phyloP scores from a whole-genome alignment of 2,888 invertebrate genomes.

The Drosophila anceps region DNA sequence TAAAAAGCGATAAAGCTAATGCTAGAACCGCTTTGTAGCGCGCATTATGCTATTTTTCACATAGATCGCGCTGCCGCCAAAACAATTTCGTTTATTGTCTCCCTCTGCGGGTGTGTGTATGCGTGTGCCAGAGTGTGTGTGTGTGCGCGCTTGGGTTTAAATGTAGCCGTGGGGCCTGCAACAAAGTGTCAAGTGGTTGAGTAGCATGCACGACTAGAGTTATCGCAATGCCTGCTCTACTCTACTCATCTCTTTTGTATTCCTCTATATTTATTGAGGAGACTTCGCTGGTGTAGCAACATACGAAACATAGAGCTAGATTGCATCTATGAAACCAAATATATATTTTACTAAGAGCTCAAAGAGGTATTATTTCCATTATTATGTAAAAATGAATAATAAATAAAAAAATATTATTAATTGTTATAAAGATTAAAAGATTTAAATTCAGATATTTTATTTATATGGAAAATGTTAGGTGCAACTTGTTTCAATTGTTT shows the following conservation, averaged over 20 bases:
- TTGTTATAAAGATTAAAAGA: too few species aligned
- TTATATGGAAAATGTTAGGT: too few species aligned
- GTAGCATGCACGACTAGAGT: slow-evolving; percentile 56
- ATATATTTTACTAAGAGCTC: too few species aligned
- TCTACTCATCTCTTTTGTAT: slow-evolving; percentile 1
- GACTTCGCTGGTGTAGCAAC: neutral
- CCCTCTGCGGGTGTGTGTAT: neutral
- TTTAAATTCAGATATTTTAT: too few species aligned
- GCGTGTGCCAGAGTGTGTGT: neutral
- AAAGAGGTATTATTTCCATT: too few species aligned
- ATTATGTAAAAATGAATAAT: too few species aligned
- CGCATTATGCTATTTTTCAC: slow-evolving; percentile 15
- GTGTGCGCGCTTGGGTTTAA: neutral
- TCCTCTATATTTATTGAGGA: neutral
- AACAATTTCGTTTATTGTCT: slow-evolving; percentile 60
- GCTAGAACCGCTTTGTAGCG: neutral
- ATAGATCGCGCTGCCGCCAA: slow-evolving; percentile 30
- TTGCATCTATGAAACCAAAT: too few species aligned
- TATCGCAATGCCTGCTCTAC: slow-evolving; percentile 6
- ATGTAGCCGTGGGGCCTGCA: slow-evolving; percentile 14
- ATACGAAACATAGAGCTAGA: neutral
- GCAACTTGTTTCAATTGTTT: too few species aligned
- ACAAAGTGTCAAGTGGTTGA: slow-evolving; percentile 67
- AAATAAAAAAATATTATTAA: too few species aligned
- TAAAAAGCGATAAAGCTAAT: slow-evolving; percentile 18